A percentile compares a stretch with the other conserved stretches of the same genome.
Conservation (phyloP, 2,113 vertebrate species). For the Synchiropus splendidus region DNA sequence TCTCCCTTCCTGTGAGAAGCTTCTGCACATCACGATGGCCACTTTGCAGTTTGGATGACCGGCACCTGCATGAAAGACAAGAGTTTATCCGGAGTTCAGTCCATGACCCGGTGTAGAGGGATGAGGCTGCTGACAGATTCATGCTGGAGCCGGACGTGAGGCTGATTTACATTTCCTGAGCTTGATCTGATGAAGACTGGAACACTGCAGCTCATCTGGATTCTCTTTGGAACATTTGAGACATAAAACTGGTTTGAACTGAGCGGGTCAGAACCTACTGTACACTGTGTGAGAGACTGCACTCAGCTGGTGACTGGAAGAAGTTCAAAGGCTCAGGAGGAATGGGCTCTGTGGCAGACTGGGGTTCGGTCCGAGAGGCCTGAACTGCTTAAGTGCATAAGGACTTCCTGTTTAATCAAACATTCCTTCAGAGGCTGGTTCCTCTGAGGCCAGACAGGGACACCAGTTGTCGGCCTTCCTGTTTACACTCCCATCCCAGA, state of each 20-base stretch:
- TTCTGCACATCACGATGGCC: constrained; percentile 84
- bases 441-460: constrained; percentile 2
- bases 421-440: background rate
- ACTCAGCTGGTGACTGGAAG: too few species aligned
- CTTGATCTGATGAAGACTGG: background rate
- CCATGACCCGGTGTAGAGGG: background rate
- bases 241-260: too few species aligned
- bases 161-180: constrained; percentile 19
- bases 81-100: too few species aligned
- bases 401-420: constrained; percentile 1
- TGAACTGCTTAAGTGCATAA: too few species aligned
- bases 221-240: too few species aligned
- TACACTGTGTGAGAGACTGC: too few species aligned
- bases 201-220: too few species aligned
- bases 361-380: too few species aligned
- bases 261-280: too few species aligned
- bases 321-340: too few species aligned
- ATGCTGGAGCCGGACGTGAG: background rate
- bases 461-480: constrained; percentile 26
- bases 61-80: constrained; percentile 68
- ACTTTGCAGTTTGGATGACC: constrained; percentile 80
- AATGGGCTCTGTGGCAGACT: too few species aligned
- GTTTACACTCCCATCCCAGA: constrained; percentile 19
- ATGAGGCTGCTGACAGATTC: constrained; percentile 1
- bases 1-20: constrained; percentile 24